A percentile compares a stretch with the other conserved stretches of the same genome.
These are phyloP conservation scores for Caenorhabditis japonica DNA, from an alignment of 2,888 invertebrate genomes.

Conservation along the genomic window DNA sequence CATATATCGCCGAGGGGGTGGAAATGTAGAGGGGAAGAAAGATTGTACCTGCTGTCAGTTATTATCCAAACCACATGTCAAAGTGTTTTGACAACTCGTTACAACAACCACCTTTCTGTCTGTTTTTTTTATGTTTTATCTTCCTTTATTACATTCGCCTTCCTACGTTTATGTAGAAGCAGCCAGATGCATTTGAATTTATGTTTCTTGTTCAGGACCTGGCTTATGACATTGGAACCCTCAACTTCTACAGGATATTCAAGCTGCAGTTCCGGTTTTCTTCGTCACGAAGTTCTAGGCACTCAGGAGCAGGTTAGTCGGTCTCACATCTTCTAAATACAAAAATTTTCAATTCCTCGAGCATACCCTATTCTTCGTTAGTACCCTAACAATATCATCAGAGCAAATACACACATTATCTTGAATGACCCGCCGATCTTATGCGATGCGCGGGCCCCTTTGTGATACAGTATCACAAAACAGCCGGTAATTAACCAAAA, in stretches of 20 bases:
- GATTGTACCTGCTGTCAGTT: conserved; percentile 57
- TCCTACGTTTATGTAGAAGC: not conserved
- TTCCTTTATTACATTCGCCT: conserved; percentile 27
- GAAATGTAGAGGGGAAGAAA: conserved; percentile 8
- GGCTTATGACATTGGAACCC: conserved; percentile 50
- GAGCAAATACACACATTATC: conserved; percentile 16
- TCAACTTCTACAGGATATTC: conserved; percentile 37
- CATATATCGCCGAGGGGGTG: conserved; percentile 29
- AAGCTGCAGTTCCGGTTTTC: not conserved
- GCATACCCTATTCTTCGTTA: no score
- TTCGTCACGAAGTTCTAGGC: conserved; percentile 42
- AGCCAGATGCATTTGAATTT: conserved; percentile 11
- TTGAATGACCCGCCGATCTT: conserved; percentile 28
- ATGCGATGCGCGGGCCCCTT: conserved; percentile 26
- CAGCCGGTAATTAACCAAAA: no score
- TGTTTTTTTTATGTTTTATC: conserved; percentile 30
- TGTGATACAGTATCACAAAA: no score
- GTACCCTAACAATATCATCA: conserved; percentile 6
- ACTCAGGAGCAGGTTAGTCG: conserved; percentile 28
- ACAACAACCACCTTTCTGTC: conserved; percentile 48
- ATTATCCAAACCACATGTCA: conserved; percentile 61
- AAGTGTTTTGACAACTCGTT: conserved; percentile 59
- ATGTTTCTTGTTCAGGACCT: conserved; percentile 22
- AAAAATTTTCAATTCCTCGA: no score
- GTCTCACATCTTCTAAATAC: no score